Percentiles rank a stretch among this genome's conserved stretches.
phyloP scores from a whole-genome alignment of 2,888 invertebrate species.

The Drosophila longiperda region DNA sequence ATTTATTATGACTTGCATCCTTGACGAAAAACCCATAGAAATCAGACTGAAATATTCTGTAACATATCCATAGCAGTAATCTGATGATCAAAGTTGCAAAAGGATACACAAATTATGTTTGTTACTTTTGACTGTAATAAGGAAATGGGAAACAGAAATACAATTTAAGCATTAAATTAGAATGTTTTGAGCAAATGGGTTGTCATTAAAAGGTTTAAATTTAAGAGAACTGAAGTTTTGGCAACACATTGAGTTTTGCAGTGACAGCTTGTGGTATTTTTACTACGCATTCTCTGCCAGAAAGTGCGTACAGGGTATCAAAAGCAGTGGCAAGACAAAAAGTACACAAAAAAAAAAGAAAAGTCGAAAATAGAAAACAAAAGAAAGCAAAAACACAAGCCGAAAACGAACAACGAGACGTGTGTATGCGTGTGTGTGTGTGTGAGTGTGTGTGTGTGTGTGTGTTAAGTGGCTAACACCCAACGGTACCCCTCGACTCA shows the following conservation, averaged over 20 bases:
- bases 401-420: constrained; percentile 29
- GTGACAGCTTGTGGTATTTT: background rate
- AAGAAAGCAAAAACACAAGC: constrained; percentile 31
- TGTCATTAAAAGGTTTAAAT: background rate
- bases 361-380: constrained; percentile 1
- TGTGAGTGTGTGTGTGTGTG: background rate
- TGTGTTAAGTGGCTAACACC: constrained; percentile 69
- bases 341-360: constrained; percentile 1
- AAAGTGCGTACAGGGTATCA: constrained; percentile 25
- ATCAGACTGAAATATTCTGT: background rate
- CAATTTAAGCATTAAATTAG: no score
- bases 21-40: background rate
- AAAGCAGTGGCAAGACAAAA: constrained; percentile 20
- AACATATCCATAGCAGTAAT: background rate
- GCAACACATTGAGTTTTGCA: background rate
- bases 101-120: no score
- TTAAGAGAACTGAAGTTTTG: background rate
- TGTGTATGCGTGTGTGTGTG: constrained; percentile 1
- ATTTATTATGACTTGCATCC: background rate
- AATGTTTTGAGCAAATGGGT: background rate
- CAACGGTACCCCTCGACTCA: constrained; percentile 23
- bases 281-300: no score
- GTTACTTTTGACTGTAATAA: no score
- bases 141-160: no score
- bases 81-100: background rate